Evolutionary conservation across 1,140 invertebrate genomes (phyloP), one percentile per base, ranked within the genome.

Genomic region (Bathynomus jamesi): DNA sequence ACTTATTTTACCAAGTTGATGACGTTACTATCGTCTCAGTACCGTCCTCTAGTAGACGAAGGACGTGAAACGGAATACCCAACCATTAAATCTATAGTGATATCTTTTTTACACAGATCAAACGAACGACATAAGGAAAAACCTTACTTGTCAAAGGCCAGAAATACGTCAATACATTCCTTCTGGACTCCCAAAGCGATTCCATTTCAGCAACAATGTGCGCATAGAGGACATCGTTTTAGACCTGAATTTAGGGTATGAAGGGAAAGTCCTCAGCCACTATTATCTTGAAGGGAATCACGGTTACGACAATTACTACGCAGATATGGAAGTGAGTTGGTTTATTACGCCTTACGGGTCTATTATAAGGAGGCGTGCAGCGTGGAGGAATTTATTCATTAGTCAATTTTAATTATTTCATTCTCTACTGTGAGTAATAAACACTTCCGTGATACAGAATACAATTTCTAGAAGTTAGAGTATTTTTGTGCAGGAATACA

Each of bases 191-290:
- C 70, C 70, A 10, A 68, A 28, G 2, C 40, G 72, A 30, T 70
- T 73, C 30, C 72, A 76, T 25, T 76, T 69, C 61, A 31, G 60
- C 63, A 65, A 71, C 62, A 74, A 76, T 60, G 5, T n/a, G 3
- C 69, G 72, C 0, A 74, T 74, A 11, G 72, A 69, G 3, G 31
- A 70, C 40, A 69, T 74, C 27, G 72, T 74, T 0, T 24, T 74
- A 13, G 69, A 74, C 29, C 27, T 71, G 7, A 67, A 68, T 40
- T 21, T 13, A 1, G 72, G 75, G 8, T 71, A 53, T 29, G 28
- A 27, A 2, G 69, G 63, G n/a, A 28, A 32, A 4, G 67, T 61
- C 53, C 28, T 2, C 4, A 25, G 25, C 60, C 27, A 63, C 28
- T 67, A 63, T 31, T 61, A 67, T 46, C 28, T 17, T 27, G 25